A percentile compares a stretch with the other conserved stretches of the same genome.
Evolutionary conservation across 2,888 invertebrate species (phyloP).

Genomic region (Operophtera brumata): DNA sequence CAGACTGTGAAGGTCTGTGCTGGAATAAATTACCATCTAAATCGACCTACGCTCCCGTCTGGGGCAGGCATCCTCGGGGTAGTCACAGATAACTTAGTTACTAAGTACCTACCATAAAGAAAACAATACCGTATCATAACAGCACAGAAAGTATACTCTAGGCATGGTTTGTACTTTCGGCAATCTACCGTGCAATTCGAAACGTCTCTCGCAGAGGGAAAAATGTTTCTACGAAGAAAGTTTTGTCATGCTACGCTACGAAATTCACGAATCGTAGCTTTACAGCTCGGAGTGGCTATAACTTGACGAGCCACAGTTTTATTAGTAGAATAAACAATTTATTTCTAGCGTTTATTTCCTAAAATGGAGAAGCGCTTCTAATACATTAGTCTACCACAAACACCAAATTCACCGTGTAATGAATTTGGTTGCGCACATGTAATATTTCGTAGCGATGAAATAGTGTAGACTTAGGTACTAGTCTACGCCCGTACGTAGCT

Average conservation of each 20-base stretch:
- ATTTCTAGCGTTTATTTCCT: too few species aligned
- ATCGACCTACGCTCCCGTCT: slow-evolving; percentile 28
- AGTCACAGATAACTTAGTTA: slow-evolving; percentile 13
- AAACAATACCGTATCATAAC: not conserved
- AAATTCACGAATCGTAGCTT: too few species aligned
- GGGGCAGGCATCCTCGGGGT: slow-evolving; percentile 19
- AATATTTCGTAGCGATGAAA: not conserved
- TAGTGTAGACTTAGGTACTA: not conserved
- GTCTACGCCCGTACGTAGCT: not conserved
- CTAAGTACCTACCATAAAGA: not conserved
- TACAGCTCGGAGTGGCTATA: too few species aligned
- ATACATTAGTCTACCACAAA: not conserved
- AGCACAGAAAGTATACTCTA: too few species aligned
- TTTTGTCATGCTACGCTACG: too few species aligned
- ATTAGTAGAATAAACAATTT: too few species aligned
- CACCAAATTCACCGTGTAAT: not conserved
- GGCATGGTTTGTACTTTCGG: too few species aligned
- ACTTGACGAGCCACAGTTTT: too few species aligned
- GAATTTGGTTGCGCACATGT: not conserved
- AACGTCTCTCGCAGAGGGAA: too few species aligned
- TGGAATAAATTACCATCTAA: slow-evolving; percentile 36
- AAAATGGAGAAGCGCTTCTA: not conserved
- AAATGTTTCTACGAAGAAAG: too few species aligned
- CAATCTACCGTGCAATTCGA: too few species aligned
- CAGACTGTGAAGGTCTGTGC: slow-evolving; percentile 27